phyloP scores from a whole-genome alignment of 64 coral and sea anemone species.

The Actinia equina region DNA sequence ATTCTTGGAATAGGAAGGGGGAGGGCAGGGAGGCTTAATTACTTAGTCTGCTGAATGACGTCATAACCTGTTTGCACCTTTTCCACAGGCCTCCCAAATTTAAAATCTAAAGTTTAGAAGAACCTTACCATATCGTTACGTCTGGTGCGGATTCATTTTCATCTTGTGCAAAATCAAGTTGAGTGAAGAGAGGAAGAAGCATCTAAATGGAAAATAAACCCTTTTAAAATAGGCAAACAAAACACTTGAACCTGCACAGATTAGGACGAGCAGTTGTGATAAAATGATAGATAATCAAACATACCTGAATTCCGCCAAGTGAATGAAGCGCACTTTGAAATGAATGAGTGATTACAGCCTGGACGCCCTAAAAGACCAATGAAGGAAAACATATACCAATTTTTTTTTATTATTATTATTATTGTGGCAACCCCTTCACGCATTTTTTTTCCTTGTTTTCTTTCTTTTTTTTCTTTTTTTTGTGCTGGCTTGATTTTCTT shows the following conservation, averaged over 20 bases:
- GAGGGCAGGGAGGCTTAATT: too few relatives aligned
- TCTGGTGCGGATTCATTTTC: conserved; percentile 43
- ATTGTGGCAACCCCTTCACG: too few relatives aligned
- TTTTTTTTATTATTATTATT: too few relatives aligned
- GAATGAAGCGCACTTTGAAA: conserved; percentile 29
- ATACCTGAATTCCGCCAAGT: conserved; percentile 27
- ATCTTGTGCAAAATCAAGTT: conserved; percentile 59
- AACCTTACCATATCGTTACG: conserved; percentile 63
- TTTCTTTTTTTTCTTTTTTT: too few relatives aligned
- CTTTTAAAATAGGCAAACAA: too few relatives aligned
- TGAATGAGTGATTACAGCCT: conserved; percentile 16
- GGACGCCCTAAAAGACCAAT: conserved; percentile 11
- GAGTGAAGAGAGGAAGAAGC: conserved; percentile 68
- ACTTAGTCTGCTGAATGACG: neutral
- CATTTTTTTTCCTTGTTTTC: too few relatives aligned
- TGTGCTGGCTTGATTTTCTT: too few relatives aligned
- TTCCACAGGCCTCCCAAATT: neutral
- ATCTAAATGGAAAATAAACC: conserved; percentile 33
- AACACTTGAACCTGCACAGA: too few relatives aligned
- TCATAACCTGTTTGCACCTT: neutral
- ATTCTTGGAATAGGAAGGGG: too few relatives aligned
- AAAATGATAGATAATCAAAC: neutral
- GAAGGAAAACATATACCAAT: neutral
- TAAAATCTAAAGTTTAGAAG: neutral
- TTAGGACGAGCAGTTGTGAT: neutral